Percentiles rank a stretch among this genome's conserved stretches.
phyloP scores from a whole-genome alignment of 64 coral and sea anemone genomes.

The Astreopora myriophthalma region DNA sequence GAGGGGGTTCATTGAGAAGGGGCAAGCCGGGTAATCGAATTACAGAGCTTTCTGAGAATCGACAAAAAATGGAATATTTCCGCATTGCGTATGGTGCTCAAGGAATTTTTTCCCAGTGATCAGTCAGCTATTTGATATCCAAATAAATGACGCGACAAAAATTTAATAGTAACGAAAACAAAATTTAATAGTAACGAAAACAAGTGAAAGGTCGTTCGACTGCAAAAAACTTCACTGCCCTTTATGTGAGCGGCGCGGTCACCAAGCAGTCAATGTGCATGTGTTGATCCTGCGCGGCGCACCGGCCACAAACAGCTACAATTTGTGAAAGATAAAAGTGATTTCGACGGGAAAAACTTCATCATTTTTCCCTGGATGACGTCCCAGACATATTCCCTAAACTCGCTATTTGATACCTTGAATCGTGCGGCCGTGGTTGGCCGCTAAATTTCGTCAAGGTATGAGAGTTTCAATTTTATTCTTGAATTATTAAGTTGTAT shows the following conservation, averaged over 20 bases:
- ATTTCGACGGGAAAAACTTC: conserved; percentile 29
- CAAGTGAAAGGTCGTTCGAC: not conserved
- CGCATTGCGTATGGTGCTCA: too few relatives aligned
- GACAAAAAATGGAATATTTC: too few relatives aligned
- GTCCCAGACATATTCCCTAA: not conserved
- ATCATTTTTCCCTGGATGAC: conserved; percentile 2
- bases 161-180: not conserved
- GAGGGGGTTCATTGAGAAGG: too few relatives aligned
- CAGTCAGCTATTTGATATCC: too few relatives aligned
- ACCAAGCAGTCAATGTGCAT: conserved; percentile 61
- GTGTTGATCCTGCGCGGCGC: conserved; percentile 98
- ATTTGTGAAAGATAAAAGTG: conserved; percentile 36
- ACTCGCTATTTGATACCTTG: not conserved
- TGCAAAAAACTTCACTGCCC: not conserved
- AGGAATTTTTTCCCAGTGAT: too few relatives aligned
- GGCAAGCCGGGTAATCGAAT: too few relatives aligned
- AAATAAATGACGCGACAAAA: not conserved
- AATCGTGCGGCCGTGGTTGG: not conserved
- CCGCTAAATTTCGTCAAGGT: conserved; percentile 81
- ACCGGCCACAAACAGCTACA: conserved; percentile 31
- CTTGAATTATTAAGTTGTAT: conserved; percentile 99
- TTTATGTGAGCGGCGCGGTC: conserved; percentile 5
- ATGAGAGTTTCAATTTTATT: conserved; percentile 93
- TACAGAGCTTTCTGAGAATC: too few relatives aligned
- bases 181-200: not conserved